Percentiles rank a stretch among this genome's conserved stretches.
Conservation (phyloP, 2,113 vertebrate genomes). For the Brachyhypopomus gauderio region DNA sequence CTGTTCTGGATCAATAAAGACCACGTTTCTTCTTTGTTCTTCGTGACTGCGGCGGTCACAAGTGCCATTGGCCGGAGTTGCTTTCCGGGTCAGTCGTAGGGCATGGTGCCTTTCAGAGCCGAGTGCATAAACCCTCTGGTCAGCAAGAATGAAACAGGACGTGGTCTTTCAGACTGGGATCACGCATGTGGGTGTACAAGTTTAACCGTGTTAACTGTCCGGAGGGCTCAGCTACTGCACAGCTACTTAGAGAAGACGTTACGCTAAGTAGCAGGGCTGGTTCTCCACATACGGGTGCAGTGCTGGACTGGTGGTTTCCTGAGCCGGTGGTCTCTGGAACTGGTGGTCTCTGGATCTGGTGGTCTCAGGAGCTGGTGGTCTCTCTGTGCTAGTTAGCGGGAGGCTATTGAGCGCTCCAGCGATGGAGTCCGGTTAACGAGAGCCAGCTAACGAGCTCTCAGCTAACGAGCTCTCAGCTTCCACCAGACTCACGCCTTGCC, state of each 20-base stretch:
- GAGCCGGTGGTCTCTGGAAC: constrained; percentile 23
- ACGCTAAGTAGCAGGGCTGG: not conserved
- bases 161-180: not conserved
- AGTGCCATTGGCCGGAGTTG: constrained; percentile 48
- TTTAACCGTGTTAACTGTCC: no score
- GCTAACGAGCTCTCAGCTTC: constrained; percentile 26
- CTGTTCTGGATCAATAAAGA: constrained; percentile 67
- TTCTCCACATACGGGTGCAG: not conserved
- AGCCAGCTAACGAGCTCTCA: constrained; percentile 34
- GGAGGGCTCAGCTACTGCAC: not conserved
- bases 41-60: constrained; percentile 44
- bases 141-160: constrained; percentile 42
- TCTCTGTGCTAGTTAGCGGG: constrained; percentile 37
- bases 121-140: constrained; percentile 51
- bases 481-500: no score
- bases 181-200: no score
- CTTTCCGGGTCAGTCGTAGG: constrained; percentile 65
- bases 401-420: constrained; percentile 31
- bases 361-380: constrained; percentile 12
- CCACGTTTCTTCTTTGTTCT: constrained; percentile 49
- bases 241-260: constrained; percentile 19
- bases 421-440: constrained; percentile 22
- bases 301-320: not conserved
- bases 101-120: constrained; percentile 54
- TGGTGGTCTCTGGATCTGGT: constrained; percentile 12